phyloP scores from a whole-genome alignment of 2,888 invertebrate genomes.

The Microctonus aethiopoides region DNA sequence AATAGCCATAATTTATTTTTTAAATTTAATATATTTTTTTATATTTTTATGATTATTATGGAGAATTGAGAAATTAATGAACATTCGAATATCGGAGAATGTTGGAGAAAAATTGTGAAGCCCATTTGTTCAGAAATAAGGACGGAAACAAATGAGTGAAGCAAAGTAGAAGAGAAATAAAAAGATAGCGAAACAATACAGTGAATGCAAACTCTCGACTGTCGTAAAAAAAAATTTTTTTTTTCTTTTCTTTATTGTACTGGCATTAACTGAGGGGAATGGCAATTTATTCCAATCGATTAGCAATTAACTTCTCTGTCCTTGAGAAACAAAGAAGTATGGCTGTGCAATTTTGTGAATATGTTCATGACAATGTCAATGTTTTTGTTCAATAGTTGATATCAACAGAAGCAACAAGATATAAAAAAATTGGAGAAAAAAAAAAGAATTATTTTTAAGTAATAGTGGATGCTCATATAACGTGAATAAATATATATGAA shows the following conservation, averaged over 20 bases:
- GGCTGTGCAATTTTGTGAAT: conserved; percentile 44
- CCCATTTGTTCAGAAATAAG: neutral
- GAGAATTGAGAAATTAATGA: neutral
- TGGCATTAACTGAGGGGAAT: conserved; percentile 53
- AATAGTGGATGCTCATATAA: neutral
- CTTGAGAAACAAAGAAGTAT: conserved; percentile 43
- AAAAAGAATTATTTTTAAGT: neutral
- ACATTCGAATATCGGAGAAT: neutral
- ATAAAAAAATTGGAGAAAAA: neutral
- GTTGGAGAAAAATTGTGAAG: neutral
- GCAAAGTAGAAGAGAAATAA: neutral
- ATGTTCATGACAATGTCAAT: conserved; percentile 36
- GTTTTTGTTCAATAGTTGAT: neutral
- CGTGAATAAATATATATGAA: neutral
- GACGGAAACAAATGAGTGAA: neutral
- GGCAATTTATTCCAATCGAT: conserved; percentile 59
- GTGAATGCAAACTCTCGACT: neutral
- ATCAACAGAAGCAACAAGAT: neutral
- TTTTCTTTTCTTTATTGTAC: conserved; percentile 31
- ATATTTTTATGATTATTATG: neutral
- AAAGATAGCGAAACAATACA: neutral
- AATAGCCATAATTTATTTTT: neutral
- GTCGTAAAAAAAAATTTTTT: neutral
- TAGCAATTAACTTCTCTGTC: conserved; percentile 51
- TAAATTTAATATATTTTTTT: neutral